These are phyloP conservation scores for Brachionus asplanchnoidis DNA, from an alignment of 1,140 invertebrate genomes.

Conservation along the genomic window DNA sequence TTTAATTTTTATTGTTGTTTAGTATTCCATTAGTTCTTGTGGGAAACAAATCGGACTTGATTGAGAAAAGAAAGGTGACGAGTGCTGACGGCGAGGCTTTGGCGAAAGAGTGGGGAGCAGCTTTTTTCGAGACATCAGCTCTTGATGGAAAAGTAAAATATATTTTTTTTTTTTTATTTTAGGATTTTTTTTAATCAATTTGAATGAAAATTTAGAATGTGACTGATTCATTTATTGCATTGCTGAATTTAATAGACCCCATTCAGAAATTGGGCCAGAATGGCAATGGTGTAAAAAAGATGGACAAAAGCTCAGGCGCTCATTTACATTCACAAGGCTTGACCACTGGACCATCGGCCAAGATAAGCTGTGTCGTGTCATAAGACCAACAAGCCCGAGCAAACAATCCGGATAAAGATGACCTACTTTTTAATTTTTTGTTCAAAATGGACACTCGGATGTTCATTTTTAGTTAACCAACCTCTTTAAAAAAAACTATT, in stretches of 20 bases:
- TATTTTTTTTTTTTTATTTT: no score
- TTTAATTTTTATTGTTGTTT: no score
- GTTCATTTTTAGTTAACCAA: neutral
- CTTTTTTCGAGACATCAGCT: constrained; percentile 37
- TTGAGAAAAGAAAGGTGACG: neutral
- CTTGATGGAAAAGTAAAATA: neutral
- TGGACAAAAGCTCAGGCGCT: neutral
- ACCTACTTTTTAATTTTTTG: neutral
- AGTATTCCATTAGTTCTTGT: constrained; percentile 31
- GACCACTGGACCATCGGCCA: neutral
- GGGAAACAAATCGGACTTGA: constrained; percentile 21
- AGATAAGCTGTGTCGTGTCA: neutral
- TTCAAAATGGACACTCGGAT: neutral
- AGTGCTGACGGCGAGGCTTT: neutral
- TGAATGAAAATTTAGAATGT: neutral
- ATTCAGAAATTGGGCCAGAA: neutral
- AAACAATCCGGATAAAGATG: neutral
- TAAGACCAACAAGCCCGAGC: neutral
- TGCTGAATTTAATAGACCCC: neutral
- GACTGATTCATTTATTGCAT: neutral
- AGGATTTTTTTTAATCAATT: neutral
- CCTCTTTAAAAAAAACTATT: neutral
- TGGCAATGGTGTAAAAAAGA: neutral
- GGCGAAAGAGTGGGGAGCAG: neutral
- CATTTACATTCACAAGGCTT: neutral